Evolutionary conservation across 2,797 vertebrate species (phyloP).

Genomic region (Helarctos malayanus): DNA sequence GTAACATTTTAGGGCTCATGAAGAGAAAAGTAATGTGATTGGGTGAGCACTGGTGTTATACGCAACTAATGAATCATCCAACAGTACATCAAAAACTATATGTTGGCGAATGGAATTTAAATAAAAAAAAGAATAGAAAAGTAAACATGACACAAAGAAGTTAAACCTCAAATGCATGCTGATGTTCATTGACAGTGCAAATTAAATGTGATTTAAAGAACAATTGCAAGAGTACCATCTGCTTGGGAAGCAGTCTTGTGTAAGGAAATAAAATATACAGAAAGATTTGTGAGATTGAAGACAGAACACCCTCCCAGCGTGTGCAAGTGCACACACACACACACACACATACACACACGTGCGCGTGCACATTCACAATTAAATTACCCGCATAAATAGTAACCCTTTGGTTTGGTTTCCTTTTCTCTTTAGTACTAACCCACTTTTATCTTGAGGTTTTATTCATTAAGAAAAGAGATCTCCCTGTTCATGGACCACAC

Average conservation of each 20-base stretch:
- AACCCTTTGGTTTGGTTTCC: neutral
- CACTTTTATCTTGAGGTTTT: neutral
- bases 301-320: neutral
- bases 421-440: constrained; percentile 22
- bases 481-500: neutral
- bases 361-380: neutral
- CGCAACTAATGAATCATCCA: neutral
- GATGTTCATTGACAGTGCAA: neutral
- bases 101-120: neutral
- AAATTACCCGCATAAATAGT: neutral
- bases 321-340: neutral
- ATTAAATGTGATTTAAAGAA: constrained; percentile 20
- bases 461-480: neutral
- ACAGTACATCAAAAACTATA: neutral
- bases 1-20: neutral
- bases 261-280: constrained; percentile 18
- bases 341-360: neutral
- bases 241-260: neutral
- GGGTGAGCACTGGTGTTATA: neutral
- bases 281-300: constrained; percentile 9
- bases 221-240: neutral
- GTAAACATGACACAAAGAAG: neutral
- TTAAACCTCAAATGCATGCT: neutral
- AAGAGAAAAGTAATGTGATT: neutral
- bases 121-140: neutral